These are phyloP conservation scores for Mimas tiliae DNA, from an alignment of 2,888 invertebrate genomes.

Conservation along the genomic window DNA sequence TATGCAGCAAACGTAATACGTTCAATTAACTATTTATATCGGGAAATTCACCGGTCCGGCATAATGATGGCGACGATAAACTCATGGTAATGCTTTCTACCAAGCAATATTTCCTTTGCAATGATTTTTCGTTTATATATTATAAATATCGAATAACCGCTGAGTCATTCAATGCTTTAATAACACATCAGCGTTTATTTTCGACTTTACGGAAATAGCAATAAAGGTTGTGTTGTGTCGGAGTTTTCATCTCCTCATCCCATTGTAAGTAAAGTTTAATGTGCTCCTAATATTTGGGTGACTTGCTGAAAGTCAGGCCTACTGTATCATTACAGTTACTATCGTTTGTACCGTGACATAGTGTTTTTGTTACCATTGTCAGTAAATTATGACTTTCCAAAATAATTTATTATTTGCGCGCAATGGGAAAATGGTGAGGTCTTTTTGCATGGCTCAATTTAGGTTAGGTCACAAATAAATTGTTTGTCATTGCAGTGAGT, in stretches of 20 bases:
- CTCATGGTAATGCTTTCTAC: background rate
- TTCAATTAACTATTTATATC: too few relatives aligned
- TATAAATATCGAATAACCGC: constrained; percentile 20
- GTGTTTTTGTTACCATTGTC: constrained; percentile 37
- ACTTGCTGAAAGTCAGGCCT: constrained; percentile 42
- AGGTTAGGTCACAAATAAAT: background rate
- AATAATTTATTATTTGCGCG: constrained; percentile 26
- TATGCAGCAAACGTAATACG: too few relatives aligned
- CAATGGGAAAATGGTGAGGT: background rate
- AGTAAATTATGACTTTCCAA: constrained; percentile 27
- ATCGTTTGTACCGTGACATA: constrained; percentile 40
- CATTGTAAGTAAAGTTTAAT: constrained; percentile 53
- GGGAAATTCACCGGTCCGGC: too few relatives aligned
- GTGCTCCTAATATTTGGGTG: constrained; percentile 51
- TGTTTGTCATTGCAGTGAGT: constrained; percentile 14
- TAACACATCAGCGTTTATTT: constrained; percentile 8
- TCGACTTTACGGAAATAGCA: constrained; percentile 18
- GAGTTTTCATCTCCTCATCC: constrained; percentile 42
- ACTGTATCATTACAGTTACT: constrained; percentile 43
- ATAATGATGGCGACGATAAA: too few relatives aligned
- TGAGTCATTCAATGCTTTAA: constrained; percentile 10
- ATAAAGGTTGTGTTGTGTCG: constrained; percentile 25
- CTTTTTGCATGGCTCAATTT: constrained; percentile 5
- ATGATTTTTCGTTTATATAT: constrained; percentile 23
- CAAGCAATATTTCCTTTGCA: background rate